phyloP scores from a whole-genome alignment of 2,113 vertebrate species.

The Hepsetus odoe region DNA sequence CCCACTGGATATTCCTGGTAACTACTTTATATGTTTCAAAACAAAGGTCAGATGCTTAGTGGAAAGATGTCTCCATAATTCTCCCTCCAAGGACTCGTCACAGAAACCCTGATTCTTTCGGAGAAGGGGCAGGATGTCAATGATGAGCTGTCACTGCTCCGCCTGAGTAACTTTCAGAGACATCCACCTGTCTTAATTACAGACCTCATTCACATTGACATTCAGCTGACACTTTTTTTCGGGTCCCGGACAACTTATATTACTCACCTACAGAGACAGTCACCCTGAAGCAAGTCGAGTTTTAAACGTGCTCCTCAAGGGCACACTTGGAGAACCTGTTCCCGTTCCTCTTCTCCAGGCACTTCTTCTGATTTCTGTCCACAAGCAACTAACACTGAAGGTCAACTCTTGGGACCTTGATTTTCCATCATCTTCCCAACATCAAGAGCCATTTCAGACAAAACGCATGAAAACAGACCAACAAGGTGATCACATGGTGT shows the following conservation, averaged over 20 bases:
- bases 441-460: too few relatives aligned
- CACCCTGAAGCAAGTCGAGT: neutral
- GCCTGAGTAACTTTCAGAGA: neutral
- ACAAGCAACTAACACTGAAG: too few relatives aligned
- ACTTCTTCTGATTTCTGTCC: neutral
- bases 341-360: neutral
- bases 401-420: too few relatives aligned
- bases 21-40: conserved; percentile 69
- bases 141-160: neutral
- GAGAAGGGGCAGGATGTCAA: neutral
- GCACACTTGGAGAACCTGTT: neutral
- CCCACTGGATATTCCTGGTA: conserved; percentile 68
- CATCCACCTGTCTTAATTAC: neutral
- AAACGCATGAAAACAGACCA: too few relatives aligned
- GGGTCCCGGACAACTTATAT: neutral
- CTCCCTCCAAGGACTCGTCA: conserved; percentile 62
- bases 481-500: too few relatives aligned
- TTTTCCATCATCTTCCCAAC: too few relatives aligned
- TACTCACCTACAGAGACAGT: neutral
- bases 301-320: neutral
- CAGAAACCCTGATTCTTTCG: neutral
- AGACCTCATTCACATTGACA: neutral
- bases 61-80: conserved; percentile 60
- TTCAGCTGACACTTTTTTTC: neutral
- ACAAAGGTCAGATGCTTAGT: conserved; percentile 64